A percentile compares a stretch with the other conserved stretches of the same genome.
Evolutionary conservation across 2,113 vertebrate genomes (phyloP).

Genomic region (Bolborhynchus lineola): DNA sequence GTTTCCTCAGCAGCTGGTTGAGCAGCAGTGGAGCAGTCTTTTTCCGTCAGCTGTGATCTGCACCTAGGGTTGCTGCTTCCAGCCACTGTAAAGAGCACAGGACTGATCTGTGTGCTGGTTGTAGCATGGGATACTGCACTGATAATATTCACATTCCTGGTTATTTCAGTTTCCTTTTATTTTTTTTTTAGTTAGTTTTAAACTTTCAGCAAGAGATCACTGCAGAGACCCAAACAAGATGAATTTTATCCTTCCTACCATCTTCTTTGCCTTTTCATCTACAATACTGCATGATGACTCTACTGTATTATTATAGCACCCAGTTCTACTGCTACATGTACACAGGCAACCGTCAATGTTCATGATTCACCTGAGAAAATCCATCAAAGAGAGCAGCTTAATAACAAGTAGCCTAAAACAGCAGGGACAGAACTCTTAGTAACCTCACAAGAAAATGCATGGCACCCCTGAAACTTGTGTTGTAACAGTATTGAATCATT

Average conservation of each 20-base stretch:
- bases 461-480: background rate
- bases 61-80: background rate
- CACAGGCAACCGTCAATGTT: background rate
- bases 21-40: background rate
- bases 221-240: background rate
- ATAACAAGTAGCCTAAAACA: background rate
- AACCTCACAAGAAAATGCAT: background rate
- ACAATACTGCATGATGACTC: background rate
- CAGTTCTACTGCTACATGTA: background rate
- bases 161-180: background rate
- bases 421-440: background rate
- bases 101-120: background rate
- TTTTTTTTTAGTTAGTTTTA: background rate
- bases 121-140: background rate
- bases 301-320: background rate
- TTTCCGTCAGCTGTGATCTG: background rate
- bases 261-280: background rate
- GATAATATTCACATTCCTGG: background rate
- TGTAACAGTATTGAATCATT: background rate
- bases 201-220: background rate
- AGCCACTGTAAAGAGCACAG: background rate
- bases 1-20: background rate
- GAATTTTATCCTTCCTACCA: background rate
- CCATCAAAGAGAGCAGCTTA: background rate
- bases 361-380: background rate